Conservation (phyloP, 1,140 invertebrate species). For the Pteromalus puparum region DNA sequence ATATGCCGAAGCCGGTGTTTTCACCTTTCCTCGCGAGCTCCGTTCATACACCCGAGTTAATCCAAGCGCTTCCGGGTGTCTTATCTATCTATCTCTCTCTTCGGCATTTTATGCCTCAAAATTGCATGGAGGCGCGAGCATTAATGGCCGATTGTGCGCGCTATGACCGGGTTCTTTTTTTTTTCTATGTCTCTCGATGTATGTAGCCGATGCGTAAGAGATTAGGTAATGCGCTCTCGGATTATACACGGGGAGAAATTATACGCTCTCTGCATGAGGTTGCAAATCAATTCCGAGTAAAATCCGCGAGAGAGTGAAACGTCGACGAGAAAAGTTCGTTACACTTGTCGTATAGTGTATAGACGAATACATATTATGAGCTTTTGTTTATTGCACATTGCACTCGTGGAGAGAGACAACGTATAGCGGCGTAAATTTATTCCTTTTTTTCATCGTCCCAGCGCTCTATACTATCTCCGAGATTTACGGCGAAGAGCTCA, state of each 20-base stretch:
- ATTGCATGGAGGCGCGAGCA: not conserved
- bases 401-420: no score
- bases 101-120: not conserved
- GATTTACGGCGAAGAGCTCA: not conserved
- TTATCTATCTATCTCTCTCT: not conserved
- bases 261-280: not conserved
- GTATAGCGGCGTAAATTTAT: not conserved
- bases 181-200: not conserved
- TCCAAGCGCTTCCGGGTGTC: constrained; percentile 13
- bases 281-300: constrained; percentile 26
- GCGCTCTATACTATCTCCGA: not conserved
- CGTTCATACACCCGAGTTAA: not conserved
- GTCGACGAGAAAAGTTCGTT: constrained; percentile 18
- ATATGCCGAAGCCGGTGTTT: not conserved
- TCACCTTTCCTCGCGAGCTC: not conserved
- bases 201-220: constrained; percentile 17
- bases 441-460: not conserved
- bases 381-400: not conserved
- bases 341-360: not conserved
- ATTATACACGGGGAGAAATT: not conserved
- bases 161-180: constrained; percentile 12
- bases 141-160: constrained; percentile 30
- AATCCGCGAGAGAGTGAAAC: constrained; percentile 30
- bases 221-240: constrained; percentile 29
- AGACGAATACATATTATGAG: not conserved